These are phyloP conservation scores for Cossypha heuglini DNA, from an alignment of 2,797 vertebrate genomes.

Conservation along the genomic window DNA sequence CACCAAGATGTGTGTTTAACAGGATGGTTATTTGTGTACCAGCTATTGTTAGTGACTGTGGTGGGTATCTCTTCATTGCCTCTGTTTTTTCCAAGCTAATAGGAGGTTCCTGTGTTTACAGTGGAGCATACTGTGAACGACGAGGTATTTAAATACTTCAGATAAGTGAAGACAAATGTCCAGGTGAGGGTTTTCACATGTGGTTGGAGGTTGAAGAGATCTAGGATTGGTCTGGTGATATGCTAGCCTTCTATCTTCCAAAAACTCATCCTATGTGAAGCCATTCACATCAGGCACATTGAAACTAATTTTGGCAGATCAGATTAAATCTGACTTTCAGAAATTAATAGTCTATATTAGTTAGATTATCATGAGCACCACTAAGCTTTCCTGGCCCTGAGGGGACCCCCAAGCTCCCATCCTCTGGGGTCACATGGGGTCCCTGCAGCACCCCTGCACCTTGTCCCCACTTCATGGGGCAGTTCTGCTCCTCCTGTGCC, in stretches of 20 bases:
- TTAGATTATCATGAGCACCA: background rate
- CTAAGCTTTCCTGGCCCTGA: background rate
- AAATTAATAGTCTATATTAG: background rate
- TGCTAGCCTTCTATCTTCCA: background rate
- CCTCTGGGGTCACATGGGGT: background rate
- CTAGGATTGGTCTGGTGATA: background rate
- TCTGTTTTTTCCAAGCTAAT: background rate
- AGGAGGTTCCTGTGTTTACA: background rate
- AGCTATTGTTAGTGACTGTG: accelerated
- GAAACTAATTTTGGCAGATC: background rate
- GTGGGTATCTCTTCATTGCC: background rate
- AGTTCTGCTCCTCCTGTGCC: background rate
- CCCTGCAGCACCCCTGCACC: background rate
- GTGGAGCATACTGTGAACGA: accelerated
- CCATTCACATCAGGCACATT: background rate
- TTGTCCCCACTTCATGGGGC: accelerated
- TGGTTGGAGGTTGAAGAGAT: background rate
- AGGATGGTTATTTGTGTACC: background rate
- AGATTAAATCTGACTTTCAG: background rate
- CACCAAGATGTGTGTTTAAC: background rate
- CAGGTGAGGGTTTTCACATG: background rate
- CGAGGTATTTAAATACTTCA: background rate
- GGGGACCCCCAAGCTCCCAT: accelerated
- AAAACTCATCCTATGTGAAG: background rate
- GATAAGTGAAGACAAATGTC: background rate